These are phyloP conservation scores for Drosophila dunni DNA, from an alignment of 1,140 invertebrate species.

Conservation along the genomic window DNA sequence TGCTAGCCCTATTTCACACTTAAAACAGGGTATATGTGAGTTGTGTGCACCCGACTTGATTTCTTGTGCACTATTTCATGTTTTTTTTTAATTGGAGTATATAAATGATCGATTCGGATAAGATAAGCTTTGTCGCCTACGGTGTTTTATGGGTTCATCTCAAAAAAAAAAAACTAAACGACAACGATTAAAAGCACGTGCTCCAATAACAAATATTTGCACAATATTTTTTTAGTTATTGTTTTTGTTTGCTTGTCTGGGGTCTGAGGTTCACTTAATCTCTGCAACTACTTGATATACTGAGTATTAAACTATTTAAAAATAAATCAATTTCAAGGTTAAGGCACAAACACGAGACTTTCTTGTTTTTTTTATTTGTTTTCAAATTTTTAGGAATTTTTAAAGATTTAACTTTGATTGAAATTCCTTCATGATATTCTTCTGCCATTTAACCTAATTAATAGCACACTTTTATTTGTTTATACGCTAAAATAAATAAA, in stretches of 20 bases:
- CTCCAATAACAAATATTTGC: constrained; percentile 31
- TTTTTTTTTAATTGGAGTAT: constrained; percentile 2
- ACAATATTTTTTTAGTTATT: constrained; percentile 18
- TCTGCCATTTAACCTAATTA: no score
- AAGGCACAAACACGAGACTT: constrained; percentile 30
- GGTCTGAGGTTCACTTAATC: constrained; percentile 35
- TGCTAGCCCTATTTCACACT: no score
- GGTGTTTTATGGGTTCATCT: constrained; percentile 24
- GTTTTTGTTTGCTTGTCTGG: constrained; percentile 6
- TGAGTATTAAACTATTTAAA: constrained; percentile 2
- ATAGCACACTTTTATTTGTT: background rate
- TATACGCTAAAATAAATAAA: background rate
- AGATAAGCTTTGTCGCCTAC: constrained; percentile 22
- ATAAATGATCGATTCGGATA: constrained; percentile 30
- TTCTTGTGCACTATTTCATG: no score
- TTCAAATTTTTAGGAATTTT: no score
- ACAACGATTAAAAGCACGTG: constrained; percentile 33
- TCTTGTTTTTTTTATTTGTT: no score
- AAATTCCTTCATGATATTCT: no score
- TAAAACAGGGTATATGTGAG: no score
- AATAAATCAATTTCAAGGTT: constrained; percentile 7
- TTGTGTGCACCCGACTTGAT: no score
- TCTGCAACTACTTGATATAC: constrained; percentile 8
- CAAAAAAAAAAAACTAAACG: constrained; percentile 8
- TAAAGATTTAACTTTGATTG: no score